Percentiles rank a stretch among this genome's conserved stretches.
phyloP scores from a whole-genome alignment of 2,888 invertebrate species.

The Ernsta delagoae region DNA sequence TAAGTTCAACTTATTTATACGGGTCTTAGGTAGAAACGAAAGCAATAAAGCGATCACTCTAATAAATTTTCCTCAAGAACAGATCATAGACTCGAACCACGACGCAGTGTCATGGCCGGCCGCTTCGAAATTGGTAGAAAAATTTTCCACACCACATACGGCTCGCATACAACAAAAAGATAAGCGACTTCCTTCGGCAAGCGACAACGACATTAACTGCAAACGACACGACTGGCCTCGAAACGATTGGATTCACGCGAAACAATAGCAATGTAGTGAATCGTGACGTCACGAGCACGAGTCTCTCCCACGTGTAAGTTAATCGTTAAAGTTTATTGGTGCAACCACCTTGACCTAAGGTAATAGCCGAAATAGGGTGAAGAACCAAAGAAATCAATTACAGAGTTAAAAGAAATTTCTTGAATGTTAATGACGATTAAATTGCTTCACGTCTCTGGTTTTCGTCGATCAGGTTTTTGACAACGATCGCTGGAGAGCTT shows the following conservation, averaged over 20 bases:
- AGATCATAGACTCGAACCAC: not conserved
- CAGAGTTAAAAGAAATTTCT: too few species aligned
- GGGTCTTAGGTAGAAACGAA: too few species aligned
- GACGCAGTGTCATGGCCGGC: not conserved
- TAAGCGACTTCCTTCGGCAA: not conserved
- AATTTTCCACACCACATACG: not conserved
- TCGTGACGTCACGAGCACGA: slow-evolving; percentile 2
- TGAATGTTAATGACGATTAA: too few species aligned
- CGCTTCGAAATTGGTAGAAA: not conserved
- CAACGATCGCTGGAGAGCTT: too few species aligned
- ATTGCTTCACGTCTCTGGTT: too few species aligned
- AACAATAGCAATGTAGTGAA: not conserved
- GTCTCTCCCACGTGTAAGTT: slow-evolving; percentile 1
- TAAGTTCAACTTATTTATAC: too few species aligned
- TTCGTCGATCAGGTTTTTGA: too few species aligned
- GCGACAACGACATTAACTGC: not conserved
- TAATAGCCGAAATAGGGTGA: not conserved
- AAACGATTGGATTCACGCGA: slow-evolving; percentile 4
- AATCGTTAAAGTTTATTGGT: slow-evolving; percentile 1
- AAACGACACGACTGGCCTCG: not conserved
- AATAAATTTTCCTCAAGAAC: not conserved
- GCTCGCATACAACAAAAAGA: not conserved
- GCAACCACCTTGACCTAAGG: not conserved
- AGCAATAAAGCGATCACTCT: too few species aligned
- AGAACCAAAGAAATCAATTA: too few species aligned